These are phyloP conservation scores for Encarsia formosa DNA, from an alignment of 2,888 invertebrate genomes.

Conservation along the genomic window DNA sequence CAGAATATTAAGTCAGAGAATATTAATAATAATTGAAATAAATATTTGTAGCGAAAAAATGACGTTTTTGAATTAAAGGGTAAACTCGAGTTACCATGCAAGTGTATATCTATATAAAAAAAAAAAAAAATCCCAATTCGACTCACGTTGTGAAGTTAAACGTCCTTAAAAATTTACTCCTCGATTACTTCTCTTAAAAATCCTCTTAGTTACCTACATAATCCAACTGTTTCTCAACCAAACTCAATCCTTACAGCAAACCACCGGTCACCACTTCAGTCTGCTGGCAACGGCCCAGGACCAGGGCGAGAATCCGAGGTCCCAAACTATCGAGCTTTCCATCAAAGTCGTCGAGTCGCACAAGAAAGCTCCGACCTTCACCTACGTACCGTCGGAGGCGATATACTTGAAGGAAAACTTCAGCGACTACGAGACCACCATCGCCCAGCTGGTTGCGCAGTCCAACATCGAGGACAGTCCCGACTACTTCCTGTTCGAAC, in stretches of 20 bases:
- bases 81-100: no score
- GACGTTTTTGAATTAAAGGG: no score
- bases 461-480: constrained; percentile 74
- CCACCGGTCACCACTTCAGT: constrained; percentile 62
- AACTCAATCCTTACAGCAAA: constrained; percentile 53
- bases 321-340: constrained; percentile 71
- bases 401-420: constrained; percentile 72
- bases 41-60: no score
- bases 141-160: no score
- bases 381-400: constrained; percentile 58
- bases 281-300: constrained; percentile 76
- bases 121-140: no score
- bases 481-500: constrained; percentile 64
- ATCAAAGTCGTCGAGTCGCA: constrained; percentile 84
- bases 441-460: constrained; percentile 68
- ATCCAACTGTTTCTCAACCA: no score
- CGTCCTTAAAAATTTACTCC: no score
- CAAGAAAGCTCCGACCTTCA: constrained; percentile 77
- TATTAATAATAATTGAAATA: no score
- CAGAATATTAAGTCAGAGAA: no score
- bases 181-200: no score
- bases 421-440: constrained; percentile 65
- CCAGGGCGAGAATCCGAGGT: constrained; percentile 63
- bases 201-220: no score
- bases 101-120: no score